phyloP scores from a whole-genome alignment of 2,888 invertebrate species.

The Lasioglossum malachurum region DNA sequence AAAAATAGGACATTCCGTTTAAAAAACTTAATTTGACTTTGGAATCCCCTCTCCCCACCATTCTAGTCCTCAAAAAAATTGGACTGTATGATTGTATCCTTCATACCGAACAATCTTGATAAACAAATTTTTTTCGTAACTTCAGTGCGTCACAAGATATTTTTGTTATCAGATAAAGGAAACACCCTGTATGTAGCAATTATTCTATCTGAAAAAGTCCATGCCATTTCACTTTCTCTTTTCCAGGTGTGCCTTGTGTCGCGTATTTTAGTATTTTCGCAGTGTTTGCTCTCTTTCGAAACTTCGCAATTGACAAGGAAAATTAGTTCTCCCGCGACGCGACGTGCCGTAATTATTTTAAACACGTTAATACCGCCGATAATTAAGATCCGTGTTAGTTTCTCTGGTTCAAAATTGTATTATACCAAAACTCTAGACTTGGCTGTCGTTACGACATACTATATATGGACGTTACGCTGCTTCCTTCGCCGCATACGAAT shows the following conservation, averaged over 20 bases:
- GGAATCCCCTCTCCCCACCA: too few relatives aligned
- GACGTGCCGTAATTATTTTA: conserved; percentile 18
- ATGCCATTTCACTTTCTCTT: not conserved
- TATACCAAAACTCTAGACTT: conserved; percentile 47
- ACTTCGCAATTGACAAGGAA: not conserved
- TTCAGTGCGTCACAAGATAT: too few relatives aligned
- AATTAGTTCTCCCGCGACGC: not conserved
- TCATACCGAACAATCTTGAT: too few relatives aligned
- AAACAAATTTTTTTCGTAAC: too few relatives aligned
- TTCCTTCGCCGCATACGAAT: conserved; percentile 64
- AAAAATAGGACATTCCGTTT: too few relatives aligned
- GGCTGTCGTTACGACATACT: conserved; percentile 51
- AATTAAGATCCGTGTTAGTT: conserved; percentile 50
- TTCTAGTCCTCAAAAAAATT: too few relatives aligned
- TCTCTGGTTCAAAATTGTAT: conserved; percentile 48
- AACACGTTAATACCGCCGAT: conserved; percentile 9
- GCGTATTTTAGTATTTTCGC: not conserved
- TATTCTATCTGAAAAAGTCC: too few relatives aligned
- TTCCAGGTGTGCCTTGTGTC: not conserved
- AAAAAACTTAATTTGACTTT: too few relatives aligned
- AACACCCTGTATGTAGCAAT: too few relatives aligned
- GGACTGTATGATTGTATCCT: too few relatives aligned
- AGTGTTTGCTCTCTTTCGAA: not conserved
- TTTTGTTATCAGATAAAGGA: too few relatives aligned
- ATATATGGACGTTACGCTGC: conserved; percentile 44